Conservation (phyloP, 2,888 invertebrate genomes). For the Argynnis bischoffii region DNA sequence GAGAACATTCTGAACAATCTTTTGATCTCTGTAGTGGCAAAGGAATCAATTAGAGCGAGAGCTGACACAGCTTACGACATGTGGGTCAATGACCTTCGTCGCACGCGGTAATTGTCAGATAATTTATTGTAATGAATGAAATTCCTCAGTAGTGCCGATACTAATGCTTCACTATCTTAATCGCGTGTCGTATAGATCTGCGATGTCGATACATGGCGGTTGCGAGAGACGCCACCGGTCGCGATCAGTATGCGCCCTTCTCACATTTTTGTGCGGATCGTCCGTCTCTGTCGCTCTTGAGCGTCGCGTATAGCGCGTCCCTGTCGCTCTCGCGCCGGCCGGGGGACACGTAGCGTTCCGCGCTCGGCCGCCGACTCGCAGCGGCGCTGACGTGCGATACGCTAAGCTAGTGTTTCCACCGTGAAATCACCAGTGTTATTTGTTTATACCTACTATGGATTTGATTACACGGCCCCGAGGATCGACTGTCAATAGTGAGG, state of each 20-base stretch:
- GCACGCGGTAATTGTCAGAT: conserved; percentile 62
- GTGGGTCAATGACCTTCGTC: conserved; percentile 62
- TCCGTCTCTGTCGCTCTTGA: conserved; percentile 48
- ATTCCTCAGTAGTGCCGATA: conserved; percentile 38
- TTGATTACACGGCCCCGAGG: conserved; percentile 60
- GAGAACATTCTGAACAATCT: conserved; percentile 2
- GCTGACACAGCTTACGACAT: conserved; percentile 10
- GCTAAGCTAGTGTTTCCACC: conserved; percentile 68
- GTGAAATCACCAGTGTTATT: conserved; percentile 75
- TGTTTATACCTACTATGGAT: conserved; percentile 75
- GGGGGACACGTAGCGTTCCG: conserved; percentile 69
- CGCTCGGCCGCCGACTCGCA: conserved; percentile 51
- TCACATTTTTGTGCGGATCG: conserved; percentile 67
- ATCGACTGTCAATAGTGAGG: conserved; percentile 60
- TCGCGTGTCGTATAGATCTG: conserved; percentile 51
- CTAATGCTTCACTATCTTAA: conserved; percentile 53
- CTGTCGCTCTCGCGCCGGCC: conserved; percentile 55
- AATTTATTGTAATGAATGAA: conserved; percentile 69
- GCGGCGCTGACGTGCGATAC: conserved; percentile 79
- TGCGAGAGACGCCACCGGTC: conserved; percentile 49
- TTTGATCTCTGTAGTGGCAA: conserved; percentile 10
- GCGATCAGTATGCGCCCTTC: conserved; percentile 65
- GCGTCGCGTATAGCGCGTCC: conserved; percentile 45
- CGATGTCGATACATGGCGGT: conserved; percentile 44
- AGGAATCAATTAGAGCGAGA: conserved; percentile 24